Percentiles rank a stretch among this genome's conserved stretches.
Conservation (phyloP, 2,113 vertebrate species). For the Ceuthmochares aereus region DNA sequence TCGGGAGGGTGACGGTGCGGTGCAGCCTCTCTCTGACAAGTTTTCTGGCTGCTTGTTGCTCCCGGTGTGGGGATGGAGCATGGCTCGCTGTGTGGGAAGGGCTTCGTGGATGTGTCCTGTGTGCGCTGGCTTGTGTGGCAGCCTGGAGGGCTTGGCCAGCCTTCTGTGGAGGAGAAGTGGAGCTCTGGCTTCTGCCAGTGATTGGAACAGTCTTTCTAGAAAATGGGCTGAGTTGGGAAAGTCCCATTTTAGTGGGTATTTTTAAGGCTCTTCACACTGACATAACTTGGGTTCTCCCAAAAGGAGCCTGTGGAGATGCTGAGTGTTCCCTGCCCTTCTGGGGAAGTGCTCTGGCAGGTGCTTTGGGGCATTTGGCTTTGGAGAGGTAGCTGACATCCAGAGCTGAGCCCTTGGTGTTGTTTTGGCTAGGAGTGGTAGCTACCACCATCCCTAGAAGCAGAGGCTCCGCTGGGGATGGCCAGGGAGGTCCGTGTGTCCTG, state of each 20-base stretch:
- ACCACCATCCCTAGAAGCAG: fast-evolving
- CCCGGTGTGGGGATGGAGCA: fast-evolving
- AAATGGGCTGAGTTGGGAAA: fast-evolving
- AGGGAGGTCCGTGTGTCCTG: fast-evolving
- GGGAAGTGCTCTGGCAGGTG: fast-evolving
- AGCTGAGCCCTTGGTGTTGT: neutral
- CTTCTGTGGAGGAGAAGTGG: neutral
- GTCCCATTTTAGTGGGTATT: fast-evolving
- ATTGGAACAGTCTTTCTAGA: neutral
- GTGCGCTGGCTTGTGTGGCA: neutral
- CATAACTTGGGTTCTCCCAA: fast-evolving
- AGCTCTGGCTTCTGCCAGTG: neutral
- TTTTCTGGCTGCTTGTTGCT: fast-evolving
- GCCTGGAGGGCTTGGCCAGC: neutral
- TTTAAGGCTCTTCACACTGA: neutral
- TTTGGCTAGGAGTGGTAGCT: too few relatives aligned
- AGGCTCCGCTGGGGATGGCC: neutral
- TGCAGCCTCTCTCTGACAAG: fast-evolving
- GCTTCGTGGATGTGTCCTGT: fast-evolving
- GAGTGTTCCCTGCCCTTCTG: fast-evolving
- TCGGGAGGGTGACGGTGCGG: fast-evolving
- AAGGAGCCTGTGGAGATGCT: neutral
- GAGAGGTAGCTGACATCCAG: neutral
- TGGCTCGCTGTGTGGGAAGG: fast-evolving
- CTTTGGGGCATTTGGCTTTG: neutral